phyloP scores from a whole-genome alignment of 2,888 invertebrate genomes.

The Macrophya annulata region DNA sequence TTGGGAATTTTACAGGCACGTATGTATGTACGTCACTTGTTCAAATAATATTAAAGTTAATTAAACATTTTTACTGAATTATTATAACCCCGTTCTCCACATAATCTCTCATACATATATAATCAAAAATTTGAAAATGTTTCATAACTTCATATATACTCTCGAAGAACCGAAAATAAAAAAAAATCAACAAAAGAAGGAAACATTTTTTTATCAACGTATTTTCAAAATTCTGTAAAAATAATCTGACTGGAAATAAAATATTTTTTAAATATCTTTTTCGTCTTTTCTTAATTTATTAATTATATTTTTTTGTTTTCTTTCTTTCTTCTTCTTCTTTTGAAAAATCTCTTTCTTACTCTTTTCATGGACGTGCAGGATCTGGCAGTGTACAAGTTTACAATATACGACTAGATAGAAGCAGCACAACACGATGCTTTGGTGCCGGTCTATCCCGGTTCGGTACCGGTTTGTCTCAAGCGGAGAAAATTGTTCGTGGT shows the following conservation, averaged over 20 bases:
- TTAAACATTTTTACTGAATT: slow-evolving; percentile 14
- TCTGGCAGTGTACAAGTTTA: neutral
- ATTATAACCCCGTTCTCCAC: neutral
- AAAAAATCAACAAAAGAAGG: neutral
- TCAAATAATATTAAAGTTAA: slow-evolving; percentile 16
- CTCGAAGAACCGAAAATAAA: neutral
- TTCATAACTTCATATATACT: too few relatives aligned
- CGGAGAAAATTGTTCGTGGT: slow-evolving; percentile 43
- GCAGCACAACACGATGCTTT: neutral
- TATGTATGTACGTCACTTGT: neutral
- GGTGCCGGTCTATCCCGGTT: slow-evolving; percentile 20
- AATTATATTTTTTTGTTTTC: too few relatives aligned
- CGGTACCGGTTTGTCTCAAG: slow-evolving; percentile 38
- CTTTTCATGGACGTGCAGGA: neutral
- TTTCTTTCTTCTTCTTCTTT: neutral
- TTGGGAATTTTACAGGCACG: slow-evolving; percentile 22
- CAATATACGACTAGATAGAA: neutral
- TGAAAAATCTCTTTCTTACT: neutral
- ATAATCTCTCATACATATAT: neutral
- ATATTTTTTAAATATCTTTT: neutral
- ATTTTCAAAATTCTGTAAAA: neutral
- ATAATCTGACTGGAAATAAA: neutral
- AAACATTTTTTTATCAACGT: neutral
- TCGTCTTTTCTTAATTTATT: neutral
- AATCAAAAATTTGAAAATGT: too few relatives aligned